A percentile compares a stretch with the other conserved stretches of the same genome.
These are phyloP conservation scores for Gallinago stenura DNA, from an alignment of 2,797 vertebrate species.

Conservation along the genomic window DNA sequence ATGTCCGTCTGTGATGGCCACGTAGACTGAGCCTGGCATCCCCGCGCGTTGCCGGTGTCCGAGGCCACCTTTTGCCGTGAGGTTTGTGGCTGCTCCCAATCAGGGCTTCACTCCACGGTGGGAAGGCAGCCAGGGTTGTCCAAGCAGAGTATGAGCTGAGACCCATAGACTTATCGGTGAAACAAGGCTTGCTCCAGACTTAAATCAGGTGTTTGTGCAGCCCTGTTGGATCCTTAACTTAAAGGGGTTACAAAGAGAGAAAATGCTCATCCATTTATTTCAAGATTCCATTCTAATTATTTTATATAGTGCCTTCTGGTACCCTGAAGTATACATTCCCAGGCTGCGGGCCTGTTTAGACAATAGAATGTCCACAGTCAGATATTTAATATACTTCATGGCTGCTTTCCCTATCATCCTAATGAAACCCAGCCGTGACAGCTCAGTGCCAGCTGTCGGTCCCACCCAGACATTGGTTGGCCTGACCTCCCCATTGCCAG, in stretches of 20 bases:
- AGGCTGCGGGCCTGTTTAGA: not conserved
- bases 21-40: not conserved
- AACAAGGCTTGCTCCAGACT: not conserved
- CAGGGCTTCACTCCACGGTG: not conserved
- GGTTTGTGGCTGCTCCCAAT: not conserved
- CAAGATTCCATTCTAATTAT: not conserved
- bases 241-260: not conserved
- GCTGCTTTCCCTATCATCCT: not conserved
- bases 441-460: not conserved
- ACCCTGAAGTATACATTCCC: not conserved
- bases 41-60: accelerated
- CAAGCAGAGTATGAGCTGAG: not conserved
- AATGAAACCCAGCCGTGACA: not conserved
- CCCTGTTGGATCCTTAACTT: not conserved
- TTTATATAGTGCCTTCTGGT: not conserved
- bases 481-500: not conserved
- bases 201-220: not conserved
- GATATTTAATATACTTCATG: not conserved
- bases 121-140: not conserved
- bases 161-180: not conserved
- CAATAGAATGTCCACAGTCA: not conserved
- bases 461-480: not conserved
- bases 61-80: not conserved
- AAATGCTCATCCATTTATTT: not conserved
- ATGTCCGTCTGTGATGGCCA: not conserved